Percentiles rank a stretch among this genome's conserved stretches.
Conservation (phyloP, 1,140 invertebrate genomes). For the Wiebesia pumilae region DNA sequence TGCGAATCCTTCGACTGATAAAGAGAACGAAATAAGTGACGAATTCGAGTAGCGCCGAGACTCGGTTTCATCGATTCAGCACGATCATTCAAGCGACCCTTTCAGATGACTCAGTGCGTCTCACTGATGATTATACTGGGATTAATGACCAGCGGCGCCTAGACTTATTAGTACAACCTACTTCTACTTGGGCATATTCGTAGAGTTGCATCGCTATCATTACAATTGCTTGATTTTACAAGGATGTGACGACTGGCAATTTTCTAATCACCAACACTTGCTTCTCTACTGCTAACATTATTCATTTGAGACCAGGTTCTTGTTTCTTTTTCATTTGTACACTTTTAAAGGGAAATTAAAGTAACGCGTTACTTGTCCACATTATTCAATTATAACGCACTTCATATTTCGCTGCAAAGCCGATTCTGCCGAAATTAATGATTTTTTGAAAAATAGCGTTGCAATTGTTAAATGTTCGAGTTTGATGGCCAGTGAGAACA, state of each 20-base stretch:
- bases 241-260: neutral
- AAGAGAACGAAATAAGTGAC: neutral
- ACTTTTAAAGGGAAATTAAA: neutral
- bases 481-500: neutral
- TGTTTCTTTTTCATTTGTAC: neutral
- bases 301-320: neutral
- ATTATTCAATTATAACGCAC: constrained; percentile 10
- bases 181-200: constrained; percentile 12
- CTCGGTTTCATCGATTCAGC: neutral
- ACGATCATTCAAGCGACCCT: neutral
- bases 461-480: constrained; percentile 22
- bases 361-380: no score
- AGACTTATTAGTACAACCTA: constrained; percentile 57
- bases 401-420: constrained; percentile 10
- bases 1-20: neutral
- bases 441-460: neutral
- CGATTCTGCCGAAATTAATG: neutral
- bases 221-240: neutral
- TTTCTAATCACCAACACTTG: neutral
- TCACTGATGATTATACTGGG: neutral
- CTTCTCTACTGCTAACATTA: neutral
- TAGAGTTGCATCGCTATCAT: neutral
- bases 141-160: constrained; percentile 44
- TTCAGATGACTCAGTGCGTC: neutral
- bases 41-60: constrained; percentile 1